Evolutionary conservation across 1,140 invertebrate species (phyloP), one percentile per base, ranked within the genome.

Genomic region (Cherax destructor): DNA sequence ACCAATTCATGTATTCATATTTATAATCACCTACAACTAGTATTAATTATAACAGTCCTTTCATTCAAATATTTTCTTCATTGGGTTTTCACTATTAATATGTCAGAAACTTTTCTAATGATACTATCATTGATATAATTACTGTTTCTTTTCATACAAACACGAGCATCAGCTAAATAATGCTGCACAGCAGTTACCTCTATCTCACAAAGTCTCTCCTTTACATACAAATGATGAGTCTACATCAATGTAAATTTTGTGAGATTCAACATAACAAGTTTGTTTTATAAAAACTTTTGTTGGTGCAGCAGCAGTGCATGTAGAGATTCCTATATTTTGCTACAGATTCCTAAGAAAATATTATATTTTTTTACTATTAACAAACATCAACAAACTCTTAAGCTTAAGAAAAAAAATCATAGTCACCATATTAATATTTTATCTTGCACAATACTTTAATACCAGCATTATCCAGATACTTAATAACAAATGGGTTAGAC

Each of bases 171-270:
- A 56, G 9, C 9, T 13, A 13, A 56, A 9, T 69, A 69, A 69
- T 69, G 65, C 65, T 69, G 65, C 65, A 69, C 65, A 69, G 65
- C 65, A 69, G 65, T 69, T 69, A 69, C 65, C 16, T 69, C 21
- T 21, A 69, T 69, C 65, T 69, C 21, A n/a, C 65, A 18, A 18
- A 56, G 13, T 56, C 13, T 69, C 65, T 69, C 16, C 21, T 69
- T 21, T n/a, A 69, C 65, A 69, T 6, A 18, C 13, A 69, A 69
- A 69, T 69, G 65, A 69, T 69, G 65, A 69, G 13, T 21, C 65
- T 18, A 11, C 65, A 69, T n/a, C n/a, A n/a, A n/a, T 69, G 65
- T 69, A 69, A 69, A 21, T 69, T 56, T n/a, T 21, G 65, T n/a
- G 21, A 69, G 65, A 69, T 69, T 69, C 65, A 69, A 69, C 21